These are phyloP conservation scores for Parauchenoglanis ngamensis DNA, from an alignment of 2,797 vertebrate genomes.

Conservation along the genomic window DNA sequence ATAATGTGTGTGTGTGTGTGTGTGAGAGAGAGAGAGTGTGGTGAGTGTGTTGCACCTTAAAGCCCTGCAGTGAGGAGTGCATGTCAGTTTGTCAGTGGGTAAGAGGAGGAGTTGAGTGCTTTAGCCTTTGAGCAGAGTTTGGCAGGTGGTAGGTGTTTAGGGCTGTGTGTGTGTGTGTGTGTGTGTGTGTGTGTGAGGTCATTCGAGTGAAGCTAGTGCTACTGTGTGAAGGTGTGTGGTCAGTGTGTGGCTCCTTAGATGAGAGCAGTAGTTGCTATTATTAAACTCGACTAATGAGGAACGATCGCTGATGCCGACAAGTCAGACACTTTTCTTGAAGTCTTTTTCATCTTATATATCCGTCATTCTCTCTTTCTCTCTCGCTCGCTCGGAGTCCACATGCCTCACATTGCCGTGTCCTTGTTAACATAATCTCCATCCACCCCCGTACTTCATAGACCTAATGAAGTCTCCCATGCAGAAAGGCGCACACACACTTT, in stretches of 20 bases:
- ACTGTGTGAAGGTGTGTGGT: not conserved
- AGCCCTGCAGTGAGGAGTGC: not conserved
- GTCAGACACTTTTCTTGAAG: conserved; percentile 7
- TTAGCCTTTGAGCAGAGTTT: conserved; percentile 13
- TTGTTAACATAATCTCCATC: conserved; percentile 22
- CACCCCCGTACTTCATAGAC: conserved; percentile 25
- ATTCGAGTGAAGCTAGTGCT: not conserved
- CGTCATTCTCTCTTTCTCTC: not conserved
- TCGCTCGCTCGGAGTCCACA: conserved; percentile 5
- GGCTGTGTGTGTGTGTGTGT: not conserved
- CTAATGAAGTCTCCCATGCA: conserved; percentile 41
- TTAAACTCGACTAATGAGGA: conserved; percentile 32
- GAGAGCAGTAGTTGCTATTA: conserved; percentile 6
- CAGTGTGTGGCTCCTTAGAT: not conserved
- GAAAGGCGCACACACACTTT: conserved; percentile 37
- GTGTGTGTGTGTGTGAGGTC: not conserved
- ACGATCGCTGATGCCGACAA: not conserved
- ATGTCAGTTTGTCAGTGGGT: conserved; percentile 21
- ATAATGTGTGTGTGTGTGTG: conserved; percentile 11
- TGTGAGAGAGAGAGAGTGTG: not conserved
- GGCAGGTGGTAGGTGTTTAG: conserved; percentile 13
- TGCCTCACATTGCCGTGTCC: conserved; percentile 16
- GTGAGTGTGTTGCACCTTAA: conserved; percentile 7
- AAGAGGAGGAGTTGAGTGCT: conserved; percentile 13
- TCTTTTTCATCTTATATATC: not conserved